phyloP scores from a whole-genome alignment of 2,113 vertebrate genomes.

The Macroglossus sobrinus region DNA sequence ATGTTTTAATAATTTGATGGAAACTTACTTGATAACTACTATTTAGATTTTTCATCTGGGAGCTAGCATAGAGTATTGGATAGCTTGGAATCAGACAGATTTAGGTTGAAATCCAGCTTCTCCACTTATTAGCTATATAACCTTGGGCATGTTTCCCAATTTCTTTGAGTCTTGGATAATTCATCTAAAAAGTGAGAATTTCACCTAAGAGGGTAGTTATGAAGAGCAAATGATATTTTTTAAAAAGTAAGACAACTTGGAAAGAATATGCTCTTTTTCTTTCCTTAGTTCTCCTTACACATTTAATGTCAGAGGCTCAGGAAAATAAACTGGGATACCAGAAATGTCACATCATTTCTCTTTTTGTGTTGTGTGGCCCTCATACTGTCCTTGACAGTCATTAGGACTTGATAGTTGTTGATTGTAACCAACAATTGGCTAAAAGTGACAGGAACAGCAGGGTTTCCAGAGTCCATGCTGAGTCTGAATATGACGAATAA shows the following conservation, averaged over 20 bases:
- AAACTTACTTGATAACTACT: neutral
- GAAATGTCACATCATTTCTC: constrained; percentile 52
- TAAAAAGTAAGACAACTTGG: neutral
- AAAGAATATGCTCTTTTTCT: neutral
- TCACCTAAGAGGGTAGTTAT: neutral
- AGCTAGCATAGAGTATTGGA: neutral
- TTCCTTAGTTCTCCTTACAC: neutral
- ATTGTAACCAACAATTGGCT: constrained; percentile 61
- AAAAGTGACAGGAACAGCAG: constrained; percentile 54
- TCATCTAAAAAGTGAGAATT: neutral
- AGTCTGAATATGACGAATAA: constrained; percentile 49
- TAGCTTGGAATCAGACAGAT: neutral
- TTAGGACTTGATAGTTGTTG: constrained; percentile 69
- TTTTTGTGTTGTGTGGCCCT: constrained; percentile 58
- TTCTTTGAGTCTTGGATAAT: neutral
- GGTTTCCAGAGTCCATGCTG: constrained; percentile 42
- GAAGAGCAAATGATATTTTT: neutral
- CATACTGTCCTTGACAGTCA: constrained; percentile 69
- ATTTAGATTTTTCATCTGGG: neutral
- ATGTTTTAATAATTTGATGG: neutral
- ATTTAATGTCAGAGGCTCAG: neutral
- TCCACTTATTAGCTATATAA: neutral
- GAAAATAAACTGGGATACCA: constrained; percentile 20
- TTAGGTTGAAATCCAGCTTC: neutral
- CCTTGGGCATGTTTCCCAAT: neutral